Base-by-base conservation (phyloP, 2,113 vertebrate species). In the Siniperca chuatsi region DNA sequence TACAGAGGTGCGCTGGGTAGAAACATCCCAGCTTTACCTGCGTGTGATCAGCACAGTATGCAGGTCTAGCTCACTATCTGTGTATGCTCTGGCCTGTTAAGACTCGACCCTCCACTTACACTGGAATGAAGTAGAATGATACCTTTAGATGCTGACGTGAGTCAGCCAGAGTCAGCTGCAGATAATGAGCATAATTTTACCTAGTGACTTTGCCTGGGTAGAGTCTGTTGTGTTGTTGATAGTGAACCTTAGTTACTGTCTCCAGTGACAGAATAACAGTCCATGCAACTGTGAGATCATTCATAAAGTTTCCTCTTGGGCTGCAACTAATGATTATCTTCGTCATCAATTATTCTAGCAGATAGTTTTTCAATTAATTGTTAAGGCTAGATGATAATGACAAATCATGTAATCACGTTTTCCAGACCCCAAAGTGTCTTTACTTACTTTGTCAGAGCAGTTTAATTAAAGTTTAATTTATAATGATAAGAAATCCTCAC, bases 31-130 rank as follows among this genome's bases (percentile, higher is more conserved):
- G 20, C 55, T 37, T 29, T 58, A 81, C n/a, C 65, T 84, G 71
- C 0, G 9, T 68, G 35, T 25, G 35, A 61, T 72, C 55, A 50
- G 66, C 15, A 9, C 74, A 33, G 33, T 68, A 7, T 75, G 54
- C 50, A 61, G 69, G 25, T 75, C 35, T 29, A 11, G 2, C 57
- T 66, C 33, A 1, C 35, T 37, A 44, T 62, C 48, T 73, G 61
- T 15, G 18, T 0, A 42, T 42, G 23, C 57, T 72, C 23, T 29
- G 67, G 76, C 90, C 69, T 91, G 89, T 93, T 80, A 21, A 57
- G 79, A 92, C 94, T 88, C 8, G 82, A 89, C 71, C 20, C 4
- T 66, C 29, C 44, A 65, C 58, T 52, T 15, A 62, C 67, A 3
- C 52, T 81, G 87, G 85, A 91, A 84, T 79, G 87, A 87, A 73